A percentile compares a stretch with the other conserved stretches of the same genome.
These are phyloP conservation scores for Elephas maximus DNA, from an alignment of 2,113 vertebrate genomes.

Conservation along the genomic window DNA sequence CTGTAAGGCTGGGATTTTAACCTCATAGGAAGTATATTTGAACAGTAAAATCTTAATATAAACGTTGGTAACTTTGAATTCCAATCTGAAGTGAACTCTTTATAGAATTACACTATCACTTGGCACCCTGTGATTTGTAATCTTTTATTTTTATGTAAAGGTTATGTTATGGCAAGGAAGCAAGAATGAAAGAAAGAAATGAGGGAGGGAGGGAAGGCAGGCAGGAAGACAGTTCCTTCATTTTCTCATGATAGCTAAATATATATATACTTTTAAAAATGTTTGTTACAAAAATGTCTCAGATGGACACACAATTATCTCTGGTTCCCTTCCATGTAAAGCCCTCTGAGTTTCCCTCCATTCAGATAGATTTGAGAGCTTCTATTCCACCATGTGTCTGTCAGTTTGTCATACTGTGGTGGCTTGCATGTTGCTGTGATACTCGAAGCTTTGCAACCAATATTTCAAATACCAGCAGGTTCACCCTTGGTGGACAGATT, in stretches of 20 bases:
- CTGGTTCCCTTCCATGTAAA: background rate
- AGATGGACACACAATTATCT: background rate
- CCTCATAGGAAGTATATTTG: background rate
- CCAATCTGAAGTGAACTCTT: conserved; percentile 33
- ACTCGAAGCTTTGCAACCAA: too few species aligned
- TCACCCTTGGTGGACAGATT: too few species aligned
- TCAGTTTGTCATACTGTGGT: too few species aligned
- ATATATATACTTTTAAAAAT: background rate
- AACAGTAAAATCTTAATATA: conserved; percentile 33
- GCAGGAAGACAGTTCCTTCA: background rate
- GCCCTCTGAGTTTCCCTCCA: background rate
- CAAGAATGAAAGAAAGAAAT: background rate
- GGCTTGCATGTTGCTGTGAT: too few species aligned
- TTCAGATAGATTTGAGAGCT: background rate
- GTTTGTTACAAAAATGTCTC: background rate
- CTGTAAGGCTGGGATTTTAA: conserved; percentile 7
- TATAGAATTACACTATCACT: background rate
- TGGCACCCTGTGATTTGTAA: background rate
- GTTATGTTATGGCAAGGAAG: background rate
- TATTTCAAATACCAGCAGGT: too few species aligned
- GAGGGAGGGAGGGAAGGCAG: background rate
- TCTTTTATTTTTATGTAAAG: conserved; percentile 17
- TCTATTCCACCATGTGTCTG: background rate
- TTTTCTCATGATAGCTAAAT: background rate
- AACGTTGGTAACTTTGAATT: conserved; percentile 34